Percentiles rank a stretch among this genome's conserved stretches.
phyloP scores from a whole-genome alignment of 1,140 invertebrate genomes.

The Sitophilus oryzae region DNA sequence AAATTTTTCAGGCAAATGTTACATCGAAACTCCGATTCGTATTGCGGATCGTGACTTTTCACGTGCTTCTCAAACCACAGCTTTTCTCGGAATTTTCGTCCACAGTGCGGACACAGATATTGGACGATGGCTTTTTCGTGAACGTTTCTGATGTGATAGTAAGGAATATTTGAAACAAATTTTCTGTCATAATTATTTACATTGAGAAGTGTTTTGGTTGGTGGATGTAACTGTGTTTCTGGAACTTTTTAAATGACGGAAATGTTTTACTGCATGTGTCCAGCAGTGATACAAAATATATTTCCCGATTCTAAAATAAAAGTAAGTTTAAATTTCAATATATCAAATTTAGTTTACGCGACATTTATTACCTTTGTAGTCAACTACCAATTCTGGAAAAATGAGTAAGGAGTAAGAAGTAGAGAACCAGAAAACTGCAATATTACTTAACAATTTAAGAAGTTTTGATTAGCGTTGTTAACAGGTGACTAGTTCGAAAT shows the following conservation, averaged over 20 bases:
- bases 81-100: constrained; percentile 14
- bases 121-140: constrained; percentile 1
- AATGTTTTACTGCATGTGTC: constrained; percentile 30
- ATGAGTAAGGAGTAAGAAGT: no score
- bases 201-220: constrained; percentile 43
- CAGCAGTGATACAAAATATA: no score
- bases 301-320: no score
- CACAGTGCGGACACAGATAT: constrained; percentile 16
- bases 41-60: constrained; percentile 13
- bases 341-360: no score
- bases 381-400: no score
- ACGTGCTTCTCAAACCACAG: constrained; percentile 15
- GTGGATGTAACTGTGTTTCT: constrained; percentile 46
- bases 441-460: no score
- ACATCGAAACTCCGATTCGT: constrained; percentile 14
- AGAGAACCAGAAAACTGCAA: no score
- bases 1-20: constrained; percentile 46
- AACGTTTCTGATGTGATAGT: constrained; percentile 9
- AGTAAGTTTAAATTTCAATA: no score
- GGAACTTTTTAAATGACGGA: constrained; percentile 29
- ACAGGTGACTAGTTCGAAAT: no score
- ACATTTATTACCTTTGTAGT: no score
- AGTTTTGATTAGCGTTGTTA: no score
- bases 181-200: constrained; percentile 11
- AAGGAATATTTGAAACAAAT: constrained; percentile 14